These are phyloP conservation scores for Chaitophorus viminalis DNA, from an alignment of 2,888 invertebrate species.

Conservation along the genomic window DNA sequence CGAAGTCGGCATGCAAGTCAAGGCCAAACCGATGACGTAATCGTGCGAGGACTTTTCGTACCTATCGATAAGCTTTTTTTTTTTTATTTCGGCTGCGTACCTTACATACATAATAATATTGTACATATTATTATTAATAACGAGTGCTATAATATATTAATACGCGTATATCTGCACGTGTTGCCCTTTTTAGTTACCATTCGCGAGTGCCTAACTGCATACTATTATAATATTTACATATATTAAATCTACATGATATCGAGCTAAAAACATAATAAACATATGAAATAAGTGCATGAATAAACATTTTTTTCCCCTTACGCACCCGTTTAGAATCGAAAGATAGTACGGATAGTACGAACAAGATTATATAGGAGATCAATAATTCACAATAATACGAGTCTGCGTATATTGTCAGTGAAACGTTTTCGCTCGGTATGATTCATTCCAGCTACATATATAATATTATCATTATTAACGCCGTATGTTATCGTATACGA, in stretches of 20 bases:
- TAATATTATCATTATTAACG: background rate
- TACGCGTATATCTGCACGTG: background rate
- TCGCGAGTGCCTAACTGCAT: background rate
- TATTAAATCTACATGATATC: no score
- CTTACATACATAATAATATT: background rate
- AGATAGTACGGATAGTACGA: background rate
- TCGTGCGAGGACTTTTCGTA: background rate
- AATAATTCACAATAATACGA: background rate
- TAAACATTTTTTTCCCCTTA: background rate
- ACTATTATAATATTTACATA: no score
- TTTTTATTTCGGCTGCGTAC: background rate
- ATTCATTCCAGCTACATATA: background rate
- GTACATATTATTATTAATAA: background rate
- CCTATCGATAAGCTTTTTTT: background rate
- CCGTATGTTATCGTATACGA: background rate
- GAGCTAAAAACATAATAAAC: background rate
- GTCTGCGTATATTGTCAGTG: background rate
- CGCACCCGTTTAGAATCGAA: background rate
- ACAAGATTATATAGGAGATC: background rate
- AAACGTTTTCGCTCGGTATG: conserved; percentile 3
- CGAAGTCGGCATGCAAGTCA: background rate
- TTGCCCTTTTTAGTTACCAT: background rate
- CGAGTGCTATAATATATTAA: no score
- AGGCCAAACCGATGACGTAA: background rate
- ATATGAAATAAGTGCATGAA: background rate